phyloP scores from a whole-genome alignment of 2,888 invertebrate species.

The Tanytarsus gracilentus region DNA sequence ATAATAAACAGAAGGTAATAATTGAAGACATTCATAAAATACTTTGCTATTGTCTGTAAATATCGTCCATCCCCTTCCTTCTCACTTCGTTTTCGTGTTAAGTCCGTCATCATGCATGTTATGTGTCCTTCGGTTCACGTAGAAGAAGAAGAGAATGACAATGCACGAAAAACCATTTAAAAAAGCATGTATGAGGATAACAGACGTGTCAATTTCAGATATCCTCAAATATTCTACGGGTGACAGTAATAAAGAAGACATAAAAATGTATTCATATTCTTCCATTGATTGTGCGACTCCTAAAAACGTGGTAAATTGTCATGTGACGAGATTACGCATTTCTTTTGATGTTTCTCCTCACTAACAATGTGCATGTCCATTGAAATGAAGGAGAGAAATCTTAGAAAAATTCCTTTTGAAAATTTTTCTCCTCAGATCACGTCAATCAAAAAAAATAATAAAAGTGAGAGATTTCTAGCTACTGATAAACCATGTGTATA shows the following conservation, averaged over 20 bases:
- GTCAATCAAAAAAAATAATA: constrained; percentile 10
- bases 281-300: not conserved
- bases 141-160: not conserved
- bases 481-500: not conserved
- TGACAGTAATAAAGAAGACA: constrained; percentile 28
- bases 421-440: not conserved
- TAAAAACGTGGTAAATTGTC: constrained; percentile 28
- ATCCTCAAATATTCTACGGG: constrained; percentile 21
- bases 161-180: not conserved
- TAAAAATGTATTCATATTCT: constrained; percentile 17
- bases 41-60: not conserved
- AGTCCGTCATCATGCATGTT: constrained; percentile 1
- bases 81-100: not conserved
- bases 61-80: constrained; percentile 9
- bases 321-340: constrained; percentile 29
- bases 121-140: constrained; percentile 1
- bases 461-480: not conserved
- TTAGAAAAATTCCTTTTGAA: too few species aligned
- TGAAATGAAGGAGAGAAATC: constrained; percentile 1
- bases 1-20: not conserved
- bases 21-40: not conserved
- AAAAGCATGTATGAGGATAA: constrained; percentile 20
- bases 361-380: constrained; percentile 7
- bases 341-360: constrained; percentile 21
- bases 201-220: constrained; percentile 29